Base-by-base conservation (phyloP, 2,888 invertebrate species). In the Blastobasis lacticolella region DNA sequence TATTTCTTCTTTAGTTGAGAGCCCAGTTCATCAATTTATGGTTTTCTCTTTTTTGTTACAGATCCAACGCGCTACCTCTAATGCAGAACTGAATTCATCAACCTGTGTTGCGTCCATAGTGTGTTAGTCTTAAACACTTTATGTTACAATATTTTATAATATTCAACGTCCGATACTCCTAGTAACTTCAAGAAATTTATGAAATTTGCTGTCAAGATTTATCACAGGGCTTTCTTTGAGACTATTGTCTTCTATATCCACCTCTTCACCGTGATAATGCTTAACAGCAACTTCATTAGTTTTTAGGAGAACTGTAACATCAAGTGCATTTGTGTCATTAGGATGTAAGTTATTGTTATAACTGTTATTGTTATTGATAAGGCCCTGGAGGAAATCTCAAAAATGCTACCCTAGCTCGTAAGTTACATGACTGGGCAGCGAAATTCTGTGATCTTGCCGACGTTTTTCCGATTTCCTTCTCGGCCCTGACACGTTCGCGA, bases 391-490 rank as follows among this genome's bases (percentile, higher is more conserved):
- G 81, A 69, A 80, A 79, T 68, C 72, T 77, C 60, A 75, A 79
- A 73, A 81, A 75, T 76, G 80, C 66, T 71, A 61, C 62, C 62
- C 52, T 77, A 75, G 70, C 73, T 71, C 67, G 56, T 78, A 77
- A 75, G 72, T 72, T 74, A 55, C 54, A 67, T 77, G 80, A 82
- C 80, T 75, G 61, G 56, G 61, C 61, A 61, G 45, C 50, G 23
- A 23, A 59, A 56, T 54, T 63, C 57, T 71, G 61, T 71, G 66
- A 72, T 68, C 66, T 63, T 65, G 60, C 55, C 59, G 61, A 77
- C 82, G 71, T 81, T 85, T 80, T 81, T 75, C 67, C 73, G 76
- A 67, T 82, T 84, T 75, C 78, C 78, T 76, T 69, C 75, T 66
- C 57, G 74, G 64, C 67, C 66, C 66, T 71, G 65, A 67, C 62